A percentile compares a stretch with the other conserved stretches of the same genome.
Conservation (phyloP, 2,888 invertebrate genomes). For the Eudasyphora cyanicolor region DNA sequence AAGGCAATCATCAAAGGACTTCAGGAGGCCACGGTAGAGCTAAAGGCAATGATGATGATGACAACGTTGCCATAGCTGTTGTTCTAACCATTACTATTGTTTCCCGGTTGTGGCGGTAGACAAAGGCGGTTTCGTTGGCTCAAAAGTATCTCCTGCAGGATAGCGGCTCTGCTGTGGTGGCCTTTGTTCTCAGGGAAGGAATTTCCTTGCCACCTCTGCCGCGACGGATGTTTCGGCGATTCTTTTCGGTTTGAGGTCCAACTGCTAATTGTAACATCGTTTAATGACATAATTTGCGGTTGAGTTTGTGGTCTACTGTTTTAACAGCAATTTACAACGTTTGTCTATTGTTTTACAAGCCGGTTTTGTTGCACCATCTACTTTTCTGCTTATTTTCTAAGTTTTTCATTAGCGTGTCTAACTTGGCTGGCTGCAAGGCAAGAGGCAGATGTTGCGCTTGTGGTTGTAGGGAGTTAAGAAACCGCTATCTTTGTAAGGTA, state of each 20-base stretch:
- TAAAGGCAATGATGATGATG: background rate
- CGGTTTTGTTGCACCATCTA: background rate
- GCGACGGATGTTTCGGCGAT: constrained; percentile 14
- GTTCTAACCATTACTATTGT: too few species aligned
- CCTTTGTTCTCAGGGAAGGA: background rate
- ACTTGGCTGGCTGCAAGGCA: background rate
- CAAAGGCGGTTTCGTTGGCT: background rate
- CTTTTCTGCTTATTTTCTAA: constrained; percentile 13
- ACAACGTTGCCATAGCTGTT: background rate
- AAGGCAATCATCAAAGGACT: background rate
- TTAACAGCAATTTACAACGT: constrained; percentile 44
- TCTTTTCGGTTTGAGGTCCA: constrained; percentile 7
- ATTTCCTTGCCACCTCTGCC: background rate
- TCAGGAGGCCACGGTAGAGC: background rate
- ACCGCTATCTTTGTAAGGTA: constrained; percentile 23
- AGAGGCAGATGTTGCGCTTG: background rate
- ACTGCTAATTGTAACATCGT: constrained; percentile 61
- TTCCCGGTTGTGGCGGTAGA: background rate
- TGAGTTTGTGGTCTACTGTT: constrained; percentile 54
- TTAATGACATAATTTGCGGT: constrained; percentile 65
- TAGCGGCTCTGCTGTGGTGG: background rate
- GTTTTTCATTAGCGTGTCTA: background rate
- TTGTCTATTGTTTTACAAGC: constrained; percentile 42
- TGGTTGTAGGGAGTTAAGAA: background rate
- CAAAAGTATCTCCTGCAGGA: background rate